phyloP scores from a whole-genome alignment of 2,888 invertebrate genomes.

The Chaitophorus viminalis region DNA sequence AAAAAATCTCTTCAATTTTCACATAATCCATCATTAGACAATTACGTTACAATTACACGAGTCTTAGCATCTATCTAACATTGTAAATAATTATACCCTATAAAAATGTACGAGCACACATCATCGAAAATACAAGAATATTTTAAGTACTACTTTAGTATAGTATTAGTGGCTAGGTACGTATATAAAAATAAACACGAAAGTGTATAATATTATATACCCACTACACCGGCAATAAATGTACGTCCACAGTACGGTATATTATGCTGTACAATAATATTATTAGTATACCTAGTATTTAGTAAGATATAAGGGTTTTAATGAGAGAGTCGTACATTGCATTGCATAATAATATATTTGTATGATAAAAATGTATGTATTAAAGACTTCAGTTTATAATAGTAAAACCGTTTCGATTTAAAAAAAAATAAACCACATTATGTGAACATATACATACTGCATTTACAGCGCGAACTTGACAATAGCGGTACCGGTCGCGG shows the following conservation, averaged over 20 bases:
- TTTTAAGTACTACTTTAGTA: slow-evolving; percentile 11
- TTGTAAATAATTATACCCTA: slow-evolving; percentile 29
- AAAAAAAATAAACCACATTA: no score
- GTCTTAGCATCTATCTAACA: neutral
- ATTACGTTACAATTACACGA: slow-evolving; percentile 53
- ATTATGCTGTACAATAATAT: no score
- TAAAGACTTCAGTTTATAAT: no score
- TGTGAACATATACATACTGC: neutral
- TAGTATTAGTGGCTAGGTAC: no score
- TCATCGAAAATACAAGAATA: neutral
- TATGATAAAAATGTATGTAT: neutral
- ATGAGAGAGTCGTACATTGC: neutral
- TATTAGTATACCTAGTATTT: neutral
- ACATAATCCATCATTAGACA: slow-evolving; percentile 53
- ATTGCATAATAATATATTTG: neutral
- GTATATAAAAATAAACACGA: neutral
- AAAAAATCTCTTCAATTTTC: slow-evolving; percentile 56
- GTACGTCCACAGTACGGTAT: neutral
- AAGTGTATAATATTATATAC: no score
- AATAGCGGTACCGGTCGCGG: neutral
- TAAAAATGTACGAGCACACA: neutral
- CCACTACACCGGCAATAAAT: neutral
- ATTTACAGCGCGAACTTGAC: no score
- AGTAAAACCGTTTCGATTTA: no score
- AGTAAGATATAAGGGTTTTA: neutral